These are phyloP conservation scores for Sorex maritimensis DNA, from an alignment of 2,797 vertebrate genomes.

Conservation along the genomic window DNA sequence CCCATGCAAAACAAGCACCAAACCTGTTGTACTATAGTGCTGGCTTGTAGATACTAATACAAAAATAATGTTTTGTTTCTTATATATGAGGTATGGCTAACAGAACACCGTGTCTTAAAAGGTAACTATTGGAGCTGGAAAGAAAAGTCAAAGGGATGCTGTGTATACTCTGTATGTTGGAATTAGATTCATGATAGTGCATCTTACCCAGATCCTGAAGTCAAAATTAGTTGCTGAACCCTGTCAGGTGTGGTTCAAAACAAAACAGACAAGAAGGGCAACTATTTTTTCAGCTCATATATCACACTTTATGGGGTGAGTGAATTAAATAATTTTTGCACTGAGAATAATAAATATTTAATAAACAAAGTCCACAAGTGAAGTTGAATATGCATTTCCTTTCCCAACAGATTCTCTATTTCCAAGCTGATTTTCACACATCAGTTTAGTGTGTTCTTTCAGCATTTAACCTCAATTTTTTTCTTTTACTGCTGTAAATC, in stretches of 20 bases:
- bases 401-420: not conserved
- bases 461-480: not conserved
- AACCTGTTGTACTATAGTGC: not conserved
- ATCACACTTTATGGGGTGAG: slow-evolving; percentile 21
- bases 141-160: no score
- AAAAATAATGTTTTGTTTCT: not conserved
- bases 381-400: not conserved
- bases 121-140: not conserved
- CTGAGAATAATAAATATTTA: not conserved
- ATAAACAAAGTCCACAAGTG: not conserved
- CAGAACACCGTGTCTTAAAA: not conserved
- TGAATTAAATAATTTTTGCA: slow-evolving; percentile 47
- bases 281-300: not conserved
- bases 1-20: not conserved
- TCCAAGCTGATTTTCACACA: slow-evolving; percentile 17
- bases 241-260: no score
- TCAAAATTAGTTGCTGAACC: no score
- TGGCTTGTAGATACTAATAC: not conserved
- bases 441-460: not conserved
- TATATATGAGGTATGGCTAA: not conserved
- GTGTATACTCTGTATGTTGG: no score
- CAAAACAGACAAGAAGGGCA: no score
- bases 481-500: not conserved
- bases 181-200: no score
- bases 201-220: no score